phyloP scores from a whole-genome alignment of 2,113 vertebrate genomes.

The Odocoileus hemionus region DNA sequence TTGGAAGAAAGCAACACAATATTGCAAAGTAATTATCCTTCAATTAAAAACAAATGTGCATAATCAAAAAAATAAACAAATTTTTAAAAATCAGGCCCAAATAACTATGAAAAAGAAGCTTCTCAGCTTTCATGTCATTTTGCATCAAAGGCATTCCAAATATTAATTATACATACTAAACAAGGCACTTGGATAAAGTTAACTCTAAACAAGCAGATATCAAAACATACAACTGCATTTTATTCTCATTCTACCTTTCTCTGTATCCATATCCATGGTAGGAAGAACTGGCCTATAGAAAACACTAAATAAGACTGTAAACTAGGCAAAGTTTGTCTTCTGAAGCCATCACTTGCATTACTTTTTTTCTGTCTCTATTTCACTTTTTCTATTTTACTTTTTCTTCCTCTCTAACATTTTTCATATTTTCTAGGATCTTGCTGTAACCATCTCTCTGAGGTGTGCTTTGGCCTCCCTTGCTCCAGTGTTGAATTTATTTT shows the following conservation, averaged over 20 bases:
- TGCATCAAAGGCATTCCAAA: not conserved
- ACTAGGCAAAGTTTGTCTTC: not conserved
- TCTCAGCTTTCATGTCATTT: not conserved
- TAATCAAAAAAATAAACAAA: not conserved
- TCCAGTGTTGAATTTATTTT: not conserved
- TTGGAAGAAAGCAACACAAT: not conserved
- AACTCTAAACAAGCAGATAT: conserved; percentile 7
- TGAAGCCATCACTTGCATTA: not conserved
- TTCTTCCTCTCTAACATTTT: not conserved
- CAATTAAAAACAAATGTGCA: not conserved
- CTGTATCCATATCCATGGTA: not conserved
- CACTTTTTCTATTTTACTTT: not conserved
- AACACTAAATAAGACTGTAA: not conserved
- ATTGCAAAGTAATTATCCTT: not conserved
- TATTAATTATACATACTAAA: not conserved
- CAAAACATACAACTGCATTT: not conserved
- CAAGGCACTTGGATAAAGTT: not conserved
- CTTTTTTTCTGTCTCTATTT: not conserved
- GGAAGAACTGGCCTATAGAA: not conserved
- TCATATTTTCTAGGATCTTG: not conserved
- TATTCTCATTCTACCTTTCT: not conserved
- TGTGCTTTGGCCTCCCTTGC: not conserved
- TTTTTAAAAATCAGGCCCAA: not conserved
- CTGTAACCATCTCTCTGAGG: not conserved
- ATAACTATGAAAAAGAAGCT: not conserved